phyloP scores from a whole-genome alignment of 2,113 vertebrate genomes.

The Ctenodactylus gundi region DNA sequence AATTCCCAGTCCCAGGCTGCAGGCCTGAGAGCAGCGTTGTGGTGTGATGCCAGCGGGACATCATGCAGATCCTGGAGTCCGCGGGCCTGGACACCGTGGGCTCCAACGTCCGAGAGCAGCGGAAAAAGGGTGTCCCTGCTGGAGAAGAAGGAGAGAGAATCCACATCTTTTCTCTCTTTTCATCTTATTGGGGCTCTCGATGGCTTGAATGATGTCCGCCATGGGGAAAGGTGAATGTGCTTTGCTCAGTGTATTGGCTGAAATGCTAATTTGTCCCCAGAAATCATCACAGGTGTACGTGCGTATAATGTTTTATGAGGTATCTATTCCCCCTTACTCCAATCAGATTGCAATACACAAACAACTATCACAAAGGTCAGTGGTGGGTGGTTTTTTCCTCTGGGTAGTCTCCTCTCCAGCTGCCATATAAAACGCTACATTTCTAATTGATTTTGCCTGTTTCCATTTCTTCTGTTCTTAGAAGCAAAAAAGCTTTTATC shows the following conservation, averaged over 20 bases:
- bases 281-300: not conserved
- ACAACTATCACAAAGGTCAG: not conserved
- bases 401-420: not conserved
- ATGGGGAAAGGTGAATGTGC: not conserved
- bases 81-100: not conserved
- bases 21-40: not conserved
- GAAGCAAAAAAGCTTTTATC: slow-evolving; percentile 33
- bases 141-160: not conserved
- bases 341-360: not conserved
- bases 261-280: not conserved
- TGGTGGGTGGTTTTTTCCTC: not conserved
- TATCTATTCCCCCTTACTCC: not conserved
- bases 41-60: too few relatives aligned
- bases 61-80: too few relatives aligned
- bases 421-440: not conserved
- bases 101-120: not conserved
- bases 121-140: not conserved
- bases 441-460: not conserved
- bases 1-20: not conserved
- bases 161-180: not conserved
- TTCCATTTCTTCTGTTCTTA: slow-evolving; percentile 29
- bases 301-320: not conserved
- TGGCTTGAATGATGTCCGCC: not conserved
- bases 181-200: not conserved
- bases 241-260: not conserved